A percentile compares a stretch with the other conserved stretches of the same genome.
These are phyloP conservation scores for Bimastos eiseni DNA, from an alignment of 2,888 invertebrate genomes.

Conservation along the genomic window DNA sequence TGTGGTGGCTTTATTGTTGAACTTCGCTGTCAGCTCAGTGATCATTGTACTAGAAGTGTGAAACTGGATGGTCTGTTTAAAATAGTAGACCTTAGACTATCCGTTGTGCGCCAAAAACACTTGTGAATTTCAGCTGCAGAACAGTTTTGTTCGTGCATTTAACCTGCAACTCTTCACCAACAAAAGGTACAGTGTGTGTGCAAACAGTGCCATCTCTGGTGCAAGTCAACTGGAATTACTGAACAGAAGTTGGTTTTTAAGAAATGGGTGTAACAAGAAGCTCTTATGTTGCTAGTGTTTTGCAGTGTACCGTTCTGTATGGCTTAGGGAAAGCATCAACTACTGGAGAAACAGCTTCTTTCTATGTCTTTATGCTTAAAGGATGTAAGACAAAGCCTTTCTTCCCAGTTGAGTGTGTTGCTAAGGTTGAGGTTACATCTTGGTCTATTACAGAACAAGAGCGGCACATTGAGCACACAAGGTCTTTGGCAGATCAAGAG, in stretches of 20 bases:
- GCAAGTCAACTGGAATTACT: neutral
- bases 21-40: neutral
- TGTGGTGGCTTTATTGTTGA: conserved; percentile 9
- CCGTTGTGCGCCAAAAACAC: neutral
- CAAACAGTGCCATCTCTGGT: too few species aligned
- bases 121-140: neutral
- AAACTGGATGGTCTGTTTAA: neutral
- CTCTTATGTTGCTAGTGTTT: neutral
- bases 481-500: neutral
- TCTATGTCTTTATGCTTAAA: too few species aligned
- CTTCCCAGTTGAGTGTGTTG: neutral
- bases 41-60: neutral
- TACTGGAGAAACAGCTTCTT: neutral
- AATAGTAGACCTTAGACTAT: neutral
- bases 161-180: neutral
- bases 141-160: neutral
- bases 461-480: too few species aligned
- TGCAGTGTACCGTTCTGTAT: neutral
- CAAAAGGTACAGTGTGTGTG: neutral
- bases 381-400: too few species aligned
- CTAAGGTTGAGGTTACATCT: neutral
- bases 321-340: neutral
- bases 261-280: neutral
- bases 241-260: neutral
- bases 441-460: neutral